phyloP scores from a whole-genome alignment of 2,888 invertebrate genomes.

The Tachina lurida region DNA sequence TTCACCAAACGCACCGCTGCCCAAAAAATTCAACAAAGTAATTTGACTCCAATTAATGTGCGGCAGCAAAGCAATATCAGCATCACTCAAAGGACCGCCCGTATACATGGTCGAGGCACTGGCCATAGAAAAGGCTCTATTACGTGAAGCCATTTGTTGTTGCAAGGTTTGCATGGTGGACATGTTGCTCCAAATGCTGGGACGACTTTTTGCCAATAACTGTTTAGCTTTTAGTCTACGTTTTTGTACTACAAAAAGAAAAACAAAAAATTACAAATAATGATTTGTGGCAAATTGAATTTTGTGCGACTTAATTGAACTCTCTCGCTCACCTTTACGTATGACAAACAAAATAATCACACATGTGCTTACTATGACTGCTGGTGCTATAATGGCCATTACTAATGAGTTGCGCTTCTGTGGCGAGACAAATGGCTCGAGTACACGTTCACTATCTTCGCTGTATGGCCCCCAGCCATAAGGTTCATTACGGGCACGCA shows the following conservation, averaged over 20 bases:
- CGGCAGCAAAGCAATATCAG: conserved; percentile 91
- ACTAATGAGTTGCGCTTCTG: conserved; percentile 83
- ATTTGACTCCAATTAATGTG: conserved; percentile 94
- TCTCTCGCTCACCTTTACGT: conserved; percentile 78
- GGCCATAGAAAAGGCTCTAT: conserved; percentile 89
- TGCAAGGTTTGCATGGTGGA: conserved; percentile 88
- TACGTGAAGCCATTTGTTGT: conserved; percentile 85
- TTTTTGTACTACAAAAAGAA: conserved; percentile 85
- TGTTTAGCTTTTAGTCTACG: conserved; percentile 88
- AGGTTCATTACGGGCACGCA: conserved; percentile 88
- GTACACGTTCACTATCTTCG: conserved; percentile 85
- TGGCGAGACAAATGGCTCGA: conserved; percentile 80
- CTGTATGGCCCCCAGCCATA: conserved; percentile 93
- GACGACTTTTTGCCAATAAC: conserved; percentile 84
- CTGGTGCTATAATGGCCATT: conserved; percentile 86
- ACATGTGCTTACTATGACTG: conserved; percentile 82
- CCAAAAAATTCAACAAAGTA: conserved; percentile 93
- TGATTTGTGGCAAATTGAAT: conserved; percentile 10
- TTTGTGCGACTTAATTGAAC: too few species aligned
- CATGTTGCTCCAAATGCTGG: conserved; percentile 90
- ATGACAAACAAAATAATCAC: conserved; percentile 78
- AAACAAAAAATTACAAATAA: not conserved
- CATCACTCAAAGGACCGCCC: conserved; percentile 86
- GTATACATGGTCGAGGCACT: conserved; percentile 91
- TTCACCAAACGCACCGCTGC: conserved; percentile 98